Percentiles rank a stretch among this genome's conserved stretches.
Conservation (phyloP, 1,140 invertebrate species). For the Cecropterus lyciades region DNA sequence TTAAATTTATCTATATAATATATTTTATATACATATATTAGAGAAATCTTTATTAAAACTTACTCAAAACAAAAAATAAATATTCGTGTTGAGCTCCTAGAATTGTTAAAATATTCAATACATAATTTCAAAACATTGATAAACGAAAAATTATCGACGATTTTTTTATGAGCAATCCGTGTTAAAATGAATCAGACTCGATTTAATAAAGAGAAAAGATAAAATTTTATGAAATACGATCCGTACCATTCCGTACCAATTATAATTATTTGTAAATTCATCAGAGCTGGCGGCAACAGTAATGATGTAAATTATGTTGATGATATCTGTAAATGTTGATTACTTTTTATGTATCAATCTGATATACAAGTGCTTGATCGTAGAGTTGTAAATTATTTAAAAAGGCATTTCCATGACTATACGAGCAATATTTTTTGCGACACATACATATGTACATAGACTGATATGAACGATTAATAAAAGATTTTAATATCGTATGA, state of each 20-base stretch:
- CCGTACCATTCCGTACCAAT: background rate
- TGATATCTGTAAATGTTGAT: background rate
- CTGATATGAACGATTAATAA: too few species aligned
- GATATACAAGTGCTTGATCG: background rate
- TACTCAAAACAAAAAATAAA: too few species aligned
- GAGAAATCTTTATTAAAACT: too few species aligned
- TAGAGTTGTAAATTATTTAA: too few species aligned
- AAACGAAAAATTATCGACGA: background rate
- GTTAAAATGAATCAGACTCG: background rate
- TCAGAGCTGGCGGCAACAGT: background rate
- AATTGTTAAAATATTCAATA: too few species aligned
- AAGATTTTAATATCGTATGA: too few species aligned
- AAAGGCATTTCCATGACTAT: too few species aligned
- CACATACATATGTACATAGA: too few species aligned
- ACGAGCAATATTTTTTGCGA: too few species aligned
- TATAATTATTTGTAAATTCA: constrained; percentile 12
- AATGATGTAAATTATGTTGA: constrained; percentile 16
- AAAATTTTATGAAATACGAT: constrained; percentile 12
- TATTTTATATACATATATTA: too few species aligned
- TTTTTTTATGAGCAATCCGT: background rate
- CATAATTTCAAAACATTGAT: background rate
- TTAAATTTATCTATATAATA: too few species aligned
- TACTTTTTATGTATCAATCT: background rate
- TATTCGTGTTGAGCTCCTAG: too few species aligned
- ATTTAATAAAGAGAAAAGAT: constrained; percentile 5